Evolutionary conservation across 2,113 vertebrate genomes (phyloP).

Genomic region (Callocephalon fimbriatum): DNA sequence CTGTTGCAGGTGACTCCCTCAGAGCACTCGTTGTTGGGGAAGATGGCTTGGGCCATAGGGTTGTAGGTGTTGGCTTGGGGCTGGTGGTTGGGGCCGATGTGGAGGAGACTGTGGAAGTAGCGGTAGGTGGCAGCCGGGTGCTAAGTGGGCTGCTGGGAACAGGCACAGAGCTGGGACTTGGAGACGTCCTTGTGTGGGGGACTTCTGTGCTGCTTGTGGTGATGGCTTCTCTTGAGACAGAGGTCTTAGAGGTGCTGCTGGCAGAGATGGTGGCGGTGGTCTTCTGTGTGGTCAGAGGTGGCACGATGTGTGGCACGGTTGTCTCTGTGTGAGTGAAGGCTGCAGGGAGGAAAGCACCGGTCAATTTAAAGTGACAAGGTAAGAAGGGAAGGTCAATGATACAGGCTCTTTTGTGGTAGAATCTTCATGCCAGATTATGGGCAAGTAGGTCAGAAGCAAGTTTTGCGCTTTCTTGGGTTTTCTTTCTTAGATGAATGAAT

Average conservation of each 20-base stretch:
- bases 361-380: rapidly evolving
- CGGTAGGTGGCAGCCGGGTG: neutral
- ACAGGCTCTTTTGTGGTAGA: rapidly evolving
- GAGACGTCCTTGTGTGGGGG: neutral
- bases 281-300: neutral
- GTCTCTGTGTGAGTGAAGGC: neutral
- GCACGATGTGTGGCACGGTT: neutral
- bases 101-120: neutral
- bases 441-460: rapidly evolving
- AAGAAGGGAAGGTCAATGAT: rapidly evolving
- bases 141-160: neutral
- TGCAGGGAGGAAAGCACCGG: rapidly evolving
- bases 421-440: rapidly evolving
- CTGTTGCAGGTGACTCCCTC: neutral
- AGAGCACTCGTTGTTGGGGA: rapidly evolving
- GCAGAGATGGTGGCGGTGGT: neutral
- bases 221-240: neutral
- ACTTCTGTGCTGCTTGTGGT: neutral
- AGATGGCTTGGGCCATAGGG: neutral
- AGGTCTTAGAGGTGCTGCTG: neutral
- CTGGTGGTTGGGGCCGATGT: neutral
- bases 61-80: neutral
- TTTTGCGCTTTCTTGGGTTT: neutral
- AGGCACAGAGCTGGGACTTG: neutral
- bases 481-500: neutral